Conservation (phyloP, 1,140 invertebrate genomes). For the Acyrthosiphon pisum region DNA sequence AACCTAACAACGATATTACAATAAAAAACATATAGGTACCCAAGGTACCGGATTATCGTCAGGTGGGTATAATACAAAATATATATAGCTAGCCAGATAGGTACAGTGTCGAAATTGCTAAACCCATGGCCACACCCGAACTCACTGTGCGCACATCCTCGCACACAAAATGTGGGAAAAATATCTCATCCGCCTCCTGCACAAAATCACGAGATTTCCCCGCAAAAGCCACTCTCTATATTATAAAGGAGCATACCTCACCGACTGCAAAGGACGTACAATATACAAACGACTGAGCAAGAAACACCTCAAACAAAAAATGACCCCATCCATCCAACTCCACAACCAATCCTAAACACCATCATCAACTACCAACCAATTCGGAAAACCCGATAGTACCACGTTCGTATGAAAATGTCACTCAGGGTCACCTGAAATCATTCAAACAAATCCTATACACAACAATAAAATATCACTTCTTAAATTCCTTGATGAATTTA, state of each 20-base stretch:
- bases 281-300: not conserved
- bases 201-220: not conserved
- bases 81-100: not conserved
- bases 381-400: not conserved
- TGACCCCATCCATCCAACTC: not conserved
- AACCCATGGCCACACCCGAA: not conserved
- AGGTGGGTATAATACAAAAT: not conserved
- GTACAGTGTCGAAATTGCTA: not conserved
- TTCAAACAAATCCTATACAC: too few relatives aligned
- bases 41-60: not conserved
- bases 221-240: not conserved
- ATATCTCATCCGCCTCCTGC: not conserved
- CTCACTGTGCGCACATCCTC: not conserved
- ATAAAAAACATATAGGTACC: not conserved
- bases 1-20: not conserved
- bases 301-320: not conserved
- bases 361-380: not conserved
- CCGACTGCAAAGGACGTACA: not conserved
- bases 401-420: not conserved
- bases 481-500: too few relatives aligned
- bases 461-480: too few relatives aligned
- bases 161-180: not conserved
- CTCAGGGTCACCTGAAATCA: too few relatives aligned
- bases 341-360: not conserved
- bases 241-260: not conserved